A percentile compares a stretch with the other conserved stretches of the same genome.
These are phyloP conservation scores for Sprattus sprattus DNA, from an alignment of 2,113 vertebrate species.

Conservation along the genomic window DNA sequence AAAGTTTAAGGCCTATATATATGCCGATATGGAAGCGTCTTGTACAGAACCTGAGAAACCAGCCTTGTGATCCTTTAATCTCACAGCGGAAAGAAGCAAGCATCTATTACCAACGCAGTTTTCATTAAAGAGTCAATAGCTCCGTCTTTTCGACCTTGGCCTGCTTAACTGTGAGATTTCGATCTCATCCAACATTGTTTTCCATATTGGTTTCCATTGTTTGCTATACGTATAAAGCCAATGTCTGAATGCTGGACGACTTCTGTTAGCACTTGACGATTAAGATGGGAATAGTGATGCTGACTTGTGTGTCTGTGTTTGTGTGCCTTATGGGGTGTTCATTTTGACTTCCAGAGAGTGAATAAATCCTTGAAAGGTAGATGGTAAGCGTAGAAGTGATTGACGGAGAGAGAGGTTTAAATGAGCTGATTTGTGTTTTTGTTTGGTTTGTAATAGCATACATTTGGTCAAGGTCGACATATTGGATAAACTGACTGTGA, in stretches of 20 bases:
- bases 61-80: neutral
- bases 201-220: neutral
- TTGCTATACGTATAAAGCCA: neutral
- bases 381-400: neutral
- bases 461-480: too few relatives aligned
- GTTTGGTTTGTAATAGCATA: too few relatives aligned
- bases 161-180: neutral
- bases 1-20: neutral
- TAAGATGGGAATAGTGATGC: neutral
- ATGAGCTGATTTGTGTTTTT: too few relatives aligned
- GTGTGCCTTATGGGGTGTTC: neutral
- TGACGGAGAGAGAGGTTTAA: neutral
- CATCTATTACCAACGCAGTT: neutral
- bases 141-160: neutral
- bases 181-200: neutral
- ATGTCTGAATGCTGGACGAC: neutral
- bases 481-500: too few relatives aligned
- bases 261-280: neutral
- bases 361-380: neutral
- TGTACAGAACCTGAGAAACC: too few relatives aligned
- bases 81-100: neutral
- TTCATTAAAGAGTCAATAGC: neutral
- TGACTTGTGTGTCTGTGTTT: neutral
- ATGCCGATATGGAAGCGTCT: neutral
- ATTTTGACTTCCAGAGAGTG: neutral